Evolutionary conservation across 2,113 vertebrate species (phyloP), one percentile per base, ranked within the genome.

Genomic region (Gavialis gangeticus): DNA sequence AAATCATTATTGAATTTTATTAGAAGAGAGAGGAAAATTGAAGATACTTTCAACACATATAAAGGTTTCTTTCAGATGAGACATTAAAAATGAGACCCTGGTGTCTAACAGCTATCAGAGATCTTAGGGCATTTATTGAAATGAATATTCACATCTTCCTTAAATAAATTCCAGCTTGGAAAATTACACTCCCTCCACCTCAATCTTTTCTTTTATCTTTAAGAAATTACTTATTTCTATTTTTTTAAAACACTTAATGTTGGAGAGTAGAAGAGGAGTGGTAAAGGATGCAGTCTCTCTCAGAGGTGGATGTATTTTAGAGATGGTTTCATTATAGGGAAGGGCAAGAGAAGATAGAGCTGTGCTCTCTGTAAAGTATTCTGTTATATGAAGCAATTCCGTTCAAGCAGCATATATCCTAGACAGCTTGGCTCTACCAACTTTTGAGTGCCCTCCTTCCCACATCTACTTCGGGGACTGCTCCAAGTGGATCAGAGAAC

Each of bases 61-160:
- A 85, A 66, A 21, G 27, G 58, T 64, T 93, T 96, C 75, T 75
- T 93, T 91, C 37, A 84, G 18, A 30, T 93, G 71, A 75, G 89
- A 84, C 24, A 25, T 1, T 64, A 63, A 89, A 60, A 82, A 62
- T 5, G 69, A 57, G 82, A 81, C 25, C 17, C 30, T 73, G 54
- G 30, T 56, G 82, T 77, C 34, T 62, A 92, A 75, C 28, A 17
- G 18, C 28, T 88, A 66, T 80, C 91, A 90, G 90, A 97, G 59
- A 92, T 56, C 2, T 3, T 21, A 87, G 24, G 24, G 22, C 28
- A 59, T 19, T 85, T 87, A 96, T 87, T 89, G 54, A 95, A 88
- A 92, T 73, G 69, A 89, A 81, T 14, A 2, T 86, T 75, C 2
- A 28, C 30, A n/a, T 82, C 88, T 92, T 85, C 12, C 63, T 22